A percentile compares a stretch with the other conserved stretches of the same genome.
Evolutionary conservation across 2,113 vertebrate genomes (phyloP).

Genomic region (Gallinago paraguaiae): DNA sequence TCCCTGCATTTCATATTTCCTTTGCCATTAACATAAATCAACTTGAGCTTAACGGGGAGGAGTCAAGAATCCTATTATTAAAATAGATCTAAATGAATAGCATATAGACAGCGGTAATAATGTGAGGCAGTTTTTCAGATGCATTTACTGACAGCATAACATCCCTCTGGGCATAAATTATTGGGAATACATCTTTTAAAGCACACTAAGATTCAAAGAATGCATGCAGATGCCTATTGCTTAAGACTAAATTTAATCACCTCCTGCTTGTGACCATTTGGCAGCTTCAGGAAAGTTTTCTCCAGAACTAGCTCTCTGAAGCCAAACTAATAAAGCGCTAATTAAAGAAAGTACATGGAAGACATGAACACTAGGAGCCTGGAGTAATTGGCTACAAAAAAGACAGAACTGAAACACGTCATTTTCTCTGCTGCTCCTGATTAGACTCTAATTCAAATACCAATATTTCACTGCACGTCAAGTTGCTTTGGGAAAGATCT

Average conservation of each 20-base stretch:
- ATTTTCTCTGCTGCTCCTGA: slow-evolving; percentile 79
- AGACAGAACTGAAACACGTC: slow-evolving; percentile 80
- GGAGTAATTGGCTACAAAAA: slow-evolving; percentile 91
- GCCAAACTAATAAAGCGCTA: slow-evolving; percentile 86
- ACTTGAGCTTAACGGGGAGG: slow-evolving; percentile 40
- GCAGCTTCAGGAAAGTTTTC: slow-evolving; percentile 73
- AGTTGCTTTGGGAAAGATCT: slow-evolving; percentile 71
- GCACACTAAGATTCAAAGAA: slow-evolving; percentile 61
- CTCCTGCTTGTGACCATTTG: slow-evolving; percentile 77
- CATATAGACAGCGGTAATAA: slow-evolving; percentile 41
- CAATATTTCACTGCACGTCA: slow-evolving; percentile 81
- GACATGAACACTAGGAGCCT: slow-evolving; percentile 86
- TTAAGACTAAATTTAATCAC: slow-evolving; percentile 75
- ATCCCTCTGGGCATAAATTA: slow-evolving; percentile 63
- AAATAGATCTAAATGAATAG: slow-evolving; percentile 64
- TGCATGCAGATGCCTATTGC: slow-evolving; percentile 61
- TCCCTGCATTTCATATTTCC: slow-evolving; percentile 18
- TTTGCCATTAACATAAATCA: slow-evolving; percentile 49
- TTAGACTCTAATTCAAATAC: slow-evolving; percentile 87
- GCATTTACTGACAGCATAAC: slow-evolving; percentile 35
- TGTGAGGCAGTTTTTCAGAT: slow-evolving; percentile 24
- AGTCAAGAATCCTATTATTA: slow-evolving; percentile 66
- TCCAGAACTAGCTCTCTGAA: slow-evolving; percentile 74
- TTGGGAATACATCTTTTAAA: slow-evolving; percentile 63
- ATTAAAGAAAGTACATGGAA: slow-evolving; percentile 88